Evolutionary conservation across 2,888 invertebrate species (phyloP).

Genomic region (Diaperis boleti): DNA sequence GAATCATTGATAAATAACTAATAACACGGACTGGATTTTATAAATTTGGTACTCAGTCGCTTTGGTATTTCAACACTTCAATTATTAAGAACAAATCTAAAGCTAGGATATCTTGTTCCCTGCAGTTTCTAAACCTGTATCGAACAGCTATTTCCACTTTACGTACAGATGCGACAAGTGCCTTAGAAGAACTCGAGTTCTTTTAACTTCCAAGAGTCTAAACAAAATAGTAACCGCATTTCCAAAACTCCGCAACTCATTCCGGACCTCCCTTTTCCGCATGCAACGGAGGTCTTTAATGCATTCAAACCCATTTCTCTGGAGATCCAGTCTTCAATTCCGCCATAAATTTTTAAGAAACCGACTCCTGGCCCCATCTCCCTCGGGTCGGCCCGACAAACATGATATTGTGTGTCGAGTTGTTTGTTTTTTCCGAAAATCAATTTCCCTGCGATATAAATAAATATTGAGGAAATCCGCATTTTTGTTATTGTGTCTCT

Average conservation of each 20-base stretch:
- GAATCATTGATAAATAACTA: too few relatives aligned
- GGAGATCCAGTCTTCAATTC: conserved; percentile 29
- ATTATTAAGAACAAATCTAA: too few relatives aligned
- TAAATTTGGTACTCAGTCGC: too few relatives aligned
- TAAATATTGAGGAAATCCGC: conserved; percentile 8
- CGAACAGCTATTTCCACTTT: too few relatives aligned
- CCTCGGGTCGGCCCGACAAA: conserved; percentile 6
- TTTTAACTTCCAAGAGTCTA: neutral
- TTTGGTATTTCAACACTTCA: too few relatives aligned
- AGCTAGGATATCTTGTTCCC: too few relatives aligned
- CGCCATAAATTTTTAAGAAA: conserved; percentile 30
- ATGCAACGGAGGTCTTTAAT: conserved; percentile 15
- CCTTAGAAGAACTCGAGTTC: too few relatives aligned
- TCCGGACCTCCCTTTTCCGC: neutral
- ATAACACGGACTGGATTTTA: too few relatives aligned
- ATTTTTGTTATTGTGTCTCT: conserved; percentile 8
- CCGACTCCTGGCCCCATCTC: conserved; percentile 14
- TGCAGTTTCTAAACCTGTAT: too few relatives aligned
- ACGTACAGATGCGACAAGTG: too few relatives aligned
- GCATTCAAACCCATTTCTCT: conserved; percentile 25
- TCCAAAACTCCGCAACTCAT: neutral
- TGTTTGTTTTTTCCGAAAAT: conserved; percentile 19
- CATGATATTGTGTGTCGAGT: conserved; percentile 4
- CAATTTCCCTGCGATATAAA: conserved; percentile 25
- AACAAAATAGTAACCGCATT: neutral